These are phyloP conservation scores for Mythimna albipuncta DNA, from an alignment of 2,888 invertebrate genomes.

Conservation along the genomic window DNA sequence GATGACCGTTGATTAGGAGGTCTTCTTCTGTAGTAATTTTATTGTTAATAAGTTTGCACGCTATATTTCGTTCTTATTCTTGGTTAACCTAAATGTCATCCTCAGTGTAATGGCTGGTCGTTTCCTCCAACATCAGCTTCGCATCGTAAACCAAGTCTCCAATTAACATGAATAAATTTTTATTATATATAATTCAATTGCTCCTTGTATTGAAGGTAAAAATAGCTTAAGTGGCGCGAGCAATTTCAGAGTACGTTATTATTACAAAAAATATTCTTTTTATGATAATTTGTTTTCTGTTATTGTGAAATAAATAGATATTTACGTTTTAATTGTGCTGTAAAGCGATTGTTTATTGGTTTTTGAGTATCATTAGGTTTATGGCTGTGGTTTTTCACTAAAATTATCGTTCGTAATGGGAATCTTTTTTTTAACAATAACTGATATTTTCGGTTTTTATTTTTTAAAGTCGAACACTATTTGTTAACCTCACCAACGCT, in stretches of 20 bases:
- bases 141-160: constrained; percentile 65
- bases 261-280: constrained; percentile 38
- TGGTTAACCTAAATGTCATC: constrained; percentile 36
- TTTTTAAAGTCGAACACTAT: not conserved
- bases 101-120: constrained; percentile 25
- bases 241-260: constrained; percentile 27
- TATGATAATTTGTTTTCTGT: constrained; percentile 26
- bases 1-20: not conserved
- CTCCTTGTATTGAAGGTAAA: constrained; percentile 52
- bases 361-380: constrained; percentile 11
- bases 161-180: constrained; percentile 75
- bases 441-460: not conserved
- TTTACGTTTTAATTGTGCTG: constrained; percentile 20
- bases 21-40: constrained; percentile 2
- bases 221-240: constrained; percentile 36
- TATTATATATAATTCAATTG: constrained; percentile 66
- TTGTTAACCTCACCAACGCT: too few species aligned
- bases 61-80: constrained; percentile 9
- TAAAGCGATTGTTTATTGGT: constrained; percentile 23
- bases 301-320: constrained; percentile 29
- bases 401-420: not conserved
- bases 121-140: constrained; percentile 50
- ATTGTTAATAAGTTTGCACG: constrained; percentile 4
- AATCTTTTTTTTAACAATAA: not conserved
- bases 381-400: not conserved